These are phyloP conservation scores for Drosophila incognita DNA, from an alignment of 2,888 invertebrate genomes.

Conservation along the genomic window DNA sequence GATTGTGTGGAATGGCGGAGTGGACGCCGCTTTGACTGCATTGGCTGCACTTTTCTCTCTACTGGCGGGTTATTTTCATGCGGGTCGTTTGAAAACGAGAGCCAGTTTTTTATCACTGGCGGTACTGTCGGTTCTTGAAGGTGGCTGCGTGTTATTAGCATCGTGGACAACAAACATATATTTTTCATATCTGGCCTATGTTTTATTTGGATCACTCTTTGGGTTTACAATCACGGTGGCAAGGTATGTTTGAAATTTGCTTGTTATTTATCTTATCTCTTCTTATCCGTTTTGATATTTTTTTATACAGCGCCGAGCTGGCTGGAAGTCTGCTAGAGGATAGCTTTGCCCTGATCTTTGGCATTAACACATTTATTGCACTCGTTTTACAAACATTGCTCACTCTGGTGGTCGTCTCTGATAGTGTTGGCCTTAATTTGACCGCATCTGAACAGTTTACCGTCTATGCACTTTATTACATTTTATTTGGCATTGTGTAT, in stretches of 20 bases:
- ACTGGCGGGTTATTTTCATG: constrained; percentile 85
- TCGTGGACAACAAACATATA: constrained; percentile 87
- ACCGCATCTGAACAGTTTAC: constrained; percentile 78
- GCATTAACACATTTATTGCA: constrained; percentile 94
- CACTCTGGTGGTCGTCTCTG: constrained; percentile 86
- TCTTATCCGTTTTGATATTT: neutral
- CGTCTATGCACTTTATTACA: constrained; percentile 83
- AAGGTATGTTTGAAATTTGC: constrained; percentile 63
- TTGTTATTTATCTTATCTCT: neutral
- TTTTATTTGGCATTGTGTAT: constrained; percentile 77
- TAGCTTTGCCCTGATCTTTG: constrained; percentile 95
- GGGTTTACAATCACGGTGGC: constrained; percentile 87
- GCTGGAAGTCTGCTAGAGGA: constrained; percentile 92
- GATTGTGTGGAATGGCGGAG: constrained; percentile 89
- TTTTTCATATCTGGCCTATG: constrained; percentile 91
- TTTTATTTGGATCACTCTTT: constrained; percentile 91
- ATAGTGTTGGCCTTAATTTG: constrained; percentile 73
- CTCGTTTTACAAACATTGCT: constrained; percentile 91
- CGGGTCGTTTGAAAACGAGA: constrained; percentile 79
- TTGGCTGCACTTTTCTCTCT: constrained; percentile 88
- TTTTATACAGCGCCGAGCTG: constrained; percentile 90
- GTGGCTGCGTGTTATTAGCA: constrained; percentile 86
- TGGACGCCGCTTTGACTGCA: constrained; percentile 91
- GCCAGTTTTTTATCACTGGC: constrained; percentile 85
- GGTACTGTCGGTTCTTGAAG: constrained; percentile 86